Base-by-base conservation (phyloP, 1,140 invertebrate genomes). In the Rhopalosiphum maidis region DNA sequence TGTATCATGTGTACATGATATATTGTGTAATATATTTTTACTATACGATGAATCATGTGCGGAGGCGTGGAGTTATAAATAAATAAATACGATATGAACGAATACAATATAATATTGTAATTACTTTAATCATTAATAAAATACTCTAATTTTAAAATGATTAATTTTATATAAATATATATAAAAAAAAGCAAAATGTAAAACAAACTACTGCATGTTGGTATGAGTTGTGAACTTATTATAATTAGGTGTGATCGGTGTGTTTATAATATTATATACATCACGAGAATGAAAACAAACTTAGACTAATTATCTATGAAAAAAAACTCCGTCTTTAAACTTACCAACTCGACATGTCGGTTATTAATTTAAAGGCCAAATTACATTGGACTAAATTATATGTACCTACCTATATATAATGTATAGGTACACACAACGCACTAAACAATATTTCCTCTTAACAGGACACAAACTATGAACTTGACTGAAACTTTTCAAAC, bases 341-440 rank as follows among this genome's bases (percentile, higher is more conserved):
- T 86, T 43, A 15, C 46, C n/a, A 43, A 86, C 37, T 46, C 85
- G 15, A 30, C 85, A 30, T 46, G 85, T n/a, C 18, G 60, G 85
- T 86, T 86, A 86, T 86, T 86, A 86, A 46, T 46, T 86, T 86
- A 46, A 86, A 86, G 41, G 41, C 11, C 85, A 46, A 46, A 86
- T 86, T 86, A 30, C 85, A 46, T 22, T 86, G 85, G 0, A n/a
- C 41, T n/a, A 86, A 86, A 48, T 86, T 86, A 86, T 83, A 46
- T 11, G 23, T 2, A 46, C 60, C 60, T 77, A n/a, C 30, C 9
- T n/a, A n/a, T 11, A 2, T 68, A 68, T 77, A 77, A 77, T 77
- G 60, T 86, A 41, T 41, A n/a, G n/a, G n/a, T n/a, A 46, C 43
- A 18, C 85, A 25, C 22, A 23, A 37, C 22, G 22, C 37, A 83